phyloP scores from a whole-genome alignment of 2,888 invertebrate species.

The Eupsilia transversa region DNA sequence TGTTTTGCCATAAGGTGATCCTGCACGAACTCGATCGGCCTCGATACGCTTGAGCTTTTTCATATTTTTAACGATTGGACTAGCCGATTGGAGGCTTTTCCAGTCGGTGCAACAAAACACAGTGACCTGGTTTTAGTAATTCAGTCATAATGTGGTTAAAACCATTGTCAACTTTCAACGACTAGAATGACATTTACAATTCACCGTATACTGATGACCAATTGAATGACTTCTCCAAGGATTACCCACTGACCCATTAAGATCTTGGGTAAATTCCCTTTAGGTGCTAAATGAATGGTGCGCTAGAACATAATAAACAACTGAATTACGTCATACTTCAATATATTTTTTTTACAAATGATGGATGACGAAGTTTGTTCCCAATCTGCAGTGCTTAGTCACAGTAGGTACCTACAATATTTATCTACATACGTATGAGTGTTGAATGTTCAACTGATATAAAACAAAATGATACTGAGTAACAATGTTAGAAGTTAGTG shows the following conservation, averaged over 20 bases:
- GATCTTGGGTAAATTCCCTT: conserved; percentile 27
- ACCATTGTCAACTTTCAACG: conserved; percentile 15
- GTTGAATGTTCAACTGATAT: conserved; percentile 25
- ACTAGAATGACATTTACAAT: conserved; percentile 40
- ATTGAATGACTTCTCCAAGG: conserved; percentile 14
- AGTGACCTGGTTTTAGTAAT: conserved; percentile 27
- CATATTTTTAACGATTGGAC: background rate
- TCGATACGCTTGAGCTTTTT: background rate
- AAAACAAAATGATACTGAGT: background rate
- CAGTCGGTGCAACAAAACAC: conserved; percentile 9
- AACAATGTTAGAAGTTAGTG: background rate
- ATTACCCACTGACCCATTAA: conserved; percentile 22
- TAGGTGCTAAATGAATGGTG: conserved; percentile 4
- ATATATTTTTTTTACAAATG: conserved; percentile 12
- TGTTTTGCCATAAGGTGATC: background rate
- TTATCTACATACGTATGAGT: conserved; percentile 7
- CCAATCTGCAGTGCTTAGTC: conserved; percentile 13
- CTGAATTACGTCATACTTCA: conserved; percentile 1
- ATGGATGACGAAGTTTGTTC: conserved; percentile 18
- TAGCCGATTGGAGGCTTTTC: background rate
- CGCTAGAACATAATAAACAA: background rate
- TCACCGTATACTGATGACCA: conserved; percentile 31
- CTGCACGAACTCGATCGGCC: background rate
- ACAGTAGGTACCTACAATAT: background rate
- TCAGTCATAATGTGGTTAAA: conserved; percentile 33